phyloP scores from a whole-genome alignment of 1,140 invertebrate species.

The Drosophila erecta region DNA sequence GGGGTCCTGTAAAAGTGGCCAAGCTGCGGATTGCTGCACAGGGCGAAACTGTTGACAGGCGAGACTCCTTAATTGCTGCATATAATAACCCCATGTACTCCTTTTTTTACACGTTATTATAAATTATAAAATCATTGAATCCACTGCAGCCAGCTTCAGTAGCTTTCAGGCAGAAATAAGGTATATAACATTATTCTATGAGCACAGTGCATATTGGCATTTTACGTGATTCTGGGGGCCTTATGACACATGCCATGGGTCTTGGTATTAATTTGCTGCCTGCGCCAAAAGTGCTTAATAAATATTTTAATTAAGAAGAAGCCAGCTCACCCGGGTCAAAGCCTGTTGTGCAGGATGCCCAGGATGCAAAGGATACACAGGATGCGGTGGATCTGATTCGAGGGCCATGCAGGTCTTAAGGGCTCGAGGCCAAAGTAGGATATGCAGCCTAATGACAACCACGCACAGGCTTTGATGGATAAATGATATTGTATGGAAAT shows the following conservation, averaged over 20 bases:
- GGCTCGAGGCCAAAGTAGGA: slow-evolving; percentile 15
- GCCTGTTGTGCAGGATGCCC: slow-evolving; percentile 11
- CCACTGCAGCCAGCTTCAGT: too few relatives aligned
- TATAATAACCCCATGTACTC: too few relatives aligned
- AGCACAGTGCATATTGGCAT: slow-evolving; percentile 22
- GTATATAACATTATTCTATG: background rate
- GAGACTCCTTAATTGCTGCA: background rate
- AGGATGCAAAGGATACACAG: background rate
- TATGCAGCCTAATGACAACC: slow-evolving; percentile 36
- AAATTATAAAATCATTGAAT: too few relatives aligned
- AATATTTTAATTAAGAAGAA: slow-evolving; percentile 75
- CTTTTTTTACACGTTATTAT: too few relatives aligned
- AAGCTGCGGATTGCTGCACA: slow-evolving; percentile 42
- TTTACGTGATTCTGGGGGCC: slow-evolving; percentile 1
- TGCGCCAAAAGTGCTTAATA: slow-evolving; percentile 74
- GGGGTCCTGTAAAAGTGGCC: slow-evolving; percentile 36
- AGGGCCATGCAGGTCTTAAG: slow-evolving; percentile 37
- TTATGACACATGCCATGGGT: slow-evolving; percentile 14
- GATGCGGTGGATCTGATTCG: slow-evolving; percentile 29
- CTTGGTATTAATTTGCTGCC: slow-evolving; percentile 72
- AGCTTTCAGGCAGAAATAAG: too few relatives aligned
- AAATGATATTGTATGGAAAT: slow-evolving; percentile 22
- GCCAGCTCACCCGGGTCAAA: slow-evolving; percentile 18
- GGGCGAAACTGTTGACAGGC: slow-evolving; percentile 3
- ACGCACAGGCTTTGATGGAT: slow-evolving; percentile 28